Evolutionary conservation across 2,888 invertebrate genomes (phyloP), one percentile per base, ranked within the genome.

Genomic region (Polyommatus icarus): DNA sequence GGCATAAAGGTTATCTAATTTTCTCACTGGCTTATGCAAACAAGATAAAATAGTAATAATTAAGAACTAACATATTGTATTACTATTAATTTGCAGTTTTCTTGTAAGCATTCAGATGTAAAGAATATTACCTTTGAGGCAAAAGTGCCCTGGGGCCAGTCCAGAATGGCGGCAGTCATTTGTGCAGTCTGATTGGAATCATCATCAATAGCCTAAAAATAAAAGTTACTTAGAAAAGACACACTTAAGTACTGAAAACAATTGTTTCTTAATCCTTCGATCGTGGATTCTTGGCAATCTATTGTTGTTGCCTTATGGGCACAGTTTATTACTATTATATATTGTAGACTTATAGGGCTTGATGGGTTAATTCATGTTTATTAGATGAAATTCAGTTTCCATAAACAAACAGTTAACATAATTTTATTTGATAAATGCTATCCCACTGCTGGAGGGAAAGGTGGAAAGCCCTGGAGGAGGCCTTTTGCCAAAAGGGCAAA

Each of bases 171-270:
- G 75, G 99, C 99, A 0, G 98, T 97, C 99, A 99, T 99, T 94
- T 99, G 99, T 76, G 99, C 99, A 8, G 99, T 99, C 92, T 99
- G 99, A 90, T 99, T 99, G 80, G 97, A 96, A 90, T 99, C 99
- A 92, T 99, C 99, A 95, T 99, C 99, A 86, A 99, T 99, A 0
- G 99, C 99, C 96, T 98, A 87, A 61, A 82, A 40, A 78, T 78
- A 57, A 59, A 20, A 59, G 46, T 46, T 46, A 46, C 46, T 40
- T 12, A 46, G 10, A 46, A 46, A 46, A 46, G 10, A 46, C 46
- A 46, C 46, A 10, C 46, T 12, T 40, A 36, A 32, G 32, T 36
- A 10, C 46, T 46, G 18, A 18, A 54, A 54, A 54, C 4, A 50
- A 50, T 50, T 50, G 50, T 12, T 10, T 10, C 7, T 46, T 46